A percentile compares a stretch with the other conserved stretches of the same genome.
phyloP scores from a whole-genome alignment of 2,888 invertebrate genomes.

The Ophioninae sp. region DNA sequence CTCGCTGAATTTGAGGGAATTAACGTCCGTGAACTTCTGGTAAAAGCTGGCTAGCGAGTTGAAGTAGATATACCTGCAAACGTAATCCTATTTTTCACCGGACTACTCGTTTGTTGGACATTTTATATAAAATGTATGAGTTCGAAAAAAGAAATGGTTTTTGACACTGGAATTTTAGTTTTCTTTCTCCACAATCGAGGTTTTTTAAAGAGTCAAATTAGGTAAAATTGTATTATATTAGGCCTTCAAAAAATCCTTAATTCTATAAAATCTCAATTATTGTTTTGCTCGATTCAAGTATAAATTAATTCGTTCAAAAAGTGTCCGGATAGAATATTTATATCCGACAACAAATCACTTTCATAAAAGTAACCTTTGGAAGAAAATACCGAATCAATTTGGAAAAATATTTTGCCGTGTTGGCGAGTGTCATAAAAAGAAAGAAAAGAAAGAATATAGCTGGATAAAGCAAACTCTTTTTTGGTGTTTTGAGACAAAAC shows the following conservation, averaged over 20 bases:
- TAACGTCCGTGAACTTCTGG: constrained; percentile 75
- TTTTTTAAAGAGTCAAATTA: background rate
- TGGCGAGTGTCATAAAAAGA: background rate
- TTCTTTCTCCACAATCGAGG: background rate
- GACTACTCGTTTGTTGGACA: background rate
- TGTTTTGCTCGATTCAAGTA: background rate
- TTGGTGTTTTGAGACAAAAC: background rate
- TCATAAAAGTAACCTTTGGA: background rate
- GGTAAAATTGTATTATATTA: no score
- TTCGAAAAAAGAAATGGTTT: background rate
- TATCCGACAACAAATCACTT: background rate
- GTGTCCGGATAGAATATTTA: background rate
- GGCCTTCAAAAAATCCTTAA: background rate
- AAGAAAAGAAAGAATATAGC: background rate
- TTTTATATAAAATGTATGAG: background rate
- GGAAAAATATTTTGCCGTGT: background rate
- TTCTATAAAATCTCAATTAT: background rate
- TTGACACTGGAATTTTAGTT: background rate
- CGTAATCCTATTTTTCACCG: background rate
- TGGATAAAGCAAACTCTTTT: background rate
- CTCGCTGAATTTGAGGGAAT: constrained; percentile 73
- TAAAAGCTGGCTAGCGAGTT: constrained; percentile 78
- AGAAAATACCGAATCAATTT: background rate
- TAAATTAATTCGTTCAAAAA: no score
- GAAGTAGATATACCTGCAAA: constrained; percentile 79